Evolutionary conservation across 2,797 vertebrate genomes (phyloP).

Genomic region (Helicolenus hilgendorfi): DNA sequence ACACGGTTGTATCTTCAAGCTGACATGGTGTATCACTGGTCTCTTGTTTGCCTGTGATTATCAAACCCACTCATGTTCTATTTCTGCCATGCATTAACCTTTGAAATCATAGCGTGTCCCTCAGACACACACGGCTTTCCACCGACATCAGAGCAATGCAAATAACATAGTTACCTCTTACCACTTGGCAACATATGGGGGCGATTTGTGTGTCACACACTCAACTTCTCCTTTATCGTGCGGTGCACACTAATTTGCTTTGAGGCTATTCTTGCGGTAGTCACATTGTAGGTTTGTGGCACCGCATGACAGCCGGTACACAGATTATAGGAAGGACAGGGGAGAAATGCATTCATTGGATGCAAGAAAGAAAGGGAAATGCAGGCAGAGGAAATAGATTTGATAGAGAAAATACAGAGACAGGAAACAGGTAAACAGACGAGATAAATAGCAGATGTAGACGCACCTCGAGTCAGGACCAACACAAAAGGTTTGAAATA

Average conservation of each 20-base stretch:
- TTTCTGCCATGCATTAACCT: constrained; percentile 82
- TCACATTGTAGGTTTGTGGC: not conserved
- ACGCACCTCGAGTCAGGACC: not conserved
- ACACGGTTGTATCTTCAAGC: constrained; percentile 33
- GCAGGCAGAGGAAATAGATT: not conserved
- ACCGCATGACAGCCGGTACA: not conserved
- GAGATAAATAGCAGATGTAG: not conserved
- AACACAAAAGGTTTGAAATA: not conserved
- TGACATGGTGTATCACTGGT: constrained; percentile 52
- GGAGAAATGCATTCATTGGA: not conserved
- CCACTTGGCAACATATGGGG: constrained; percentile 33
- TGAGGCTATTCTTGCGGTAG: not conserved
- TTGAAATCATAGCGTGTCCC: constrained; percentile 79
- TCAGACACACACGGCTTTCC: constrained; percentile 15
- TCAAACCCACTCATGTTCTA: constrained; percentile 78
- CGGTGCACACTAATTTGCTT: constrained; percentile 13
- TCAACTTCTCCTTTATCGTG: constrained; percentile 10
- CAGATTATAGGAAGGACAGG: not conserved
- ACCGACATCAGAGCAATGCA: constrained; percentile 28
- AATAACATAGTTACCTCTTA: constrained; percentile 40
- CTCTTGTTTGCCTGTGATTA: constrained; percentile 77
- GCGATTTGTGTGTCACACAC: constrained; percentile 42
- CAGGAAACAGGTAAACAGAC: not conserved
- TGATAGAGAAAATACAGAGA: not conserved
- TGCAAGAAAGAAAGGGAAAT: not conserved